Evolutionary conservation across 92 coral and sea anemone species (phyloP), one percentile per base, ranked within the genome.

Genomic region (Siderastrea siderea): DNA sequence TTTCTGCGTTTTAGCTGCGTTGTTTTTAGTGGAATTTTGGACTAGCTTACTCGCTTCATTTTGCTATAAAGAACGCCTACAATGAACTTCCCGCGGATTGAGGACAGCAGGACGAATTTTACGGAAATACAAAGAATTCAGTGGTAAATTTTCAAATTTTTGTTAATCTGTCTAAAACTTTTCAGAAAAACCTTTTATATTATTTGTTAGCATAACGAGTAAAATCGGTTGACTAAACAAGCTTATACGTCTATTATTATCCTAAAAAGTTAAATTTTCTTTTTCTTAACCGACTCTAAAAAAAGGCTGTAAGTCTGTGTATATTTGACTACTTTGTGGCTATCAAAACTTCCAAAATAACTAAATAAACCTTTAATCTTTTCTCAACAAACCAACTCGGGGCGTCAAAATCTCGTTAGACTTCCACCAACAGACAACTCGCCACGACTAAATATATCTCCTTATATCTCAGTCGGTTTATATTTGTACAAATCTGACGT

Each of bases 221-320:
- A 63, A 52, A 73, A 85, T 87, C 91, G 88, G 93, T 68, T 85
- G 85, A 93, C 87, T 94, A 92, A 91, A 83, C 86, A 64, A 86
- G 74, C 90, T 68, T 78, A 38, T 26, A 7, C 12, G 61, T 55
- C 12, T 55, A 11, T 5, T 17, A 19, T 65, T 19, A 19, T 65
- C 43, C 6, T 65, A 16, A 7, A 45, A 48, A 7, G 52, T 15
- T 12, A 9, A 47, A 44, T 6, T 14, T 6, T 10, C 8, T 4
- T 17, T 57, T 43, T 44, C 13, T 15, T 46, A 14, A 12, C 44
- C 60, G 57, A 52, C 4, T 12, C 26, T 80, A 47, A 5, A 65
- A 51, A 66, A 11, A 51, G 14, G 54, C 19, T 74, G 12, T 26
- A 26, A 26, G 38, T 17, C 50, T 72, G 77, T 50, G 77, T n/a